Base-by-base conservation (phyloP, 2,797 vertebrate species). In the Syndactyla subalaris region DNA sequence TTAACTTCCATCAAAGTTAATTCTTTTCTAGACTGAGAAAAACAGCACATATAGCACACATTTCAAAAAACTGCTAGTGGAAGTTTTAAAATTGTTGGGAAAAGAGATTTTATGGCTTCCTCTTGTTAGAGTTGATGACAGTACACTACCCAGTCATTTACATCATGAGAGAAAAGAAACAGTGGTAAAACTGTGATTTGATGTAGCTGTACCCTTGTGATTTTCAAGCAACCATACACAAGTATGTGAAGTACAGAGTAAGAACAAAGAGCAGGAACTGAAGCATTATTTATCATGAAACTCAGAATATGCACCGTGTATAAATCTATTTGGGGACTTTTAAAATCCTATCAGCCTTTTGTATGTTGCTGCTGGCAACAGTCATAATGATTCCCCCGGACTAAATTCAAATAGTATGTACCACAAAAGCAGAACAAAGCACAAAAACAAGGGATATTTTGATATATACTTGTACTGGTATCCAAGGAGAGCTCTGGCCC, bases 231-330 rank as follows among this genome's bases (percentile, higher is more conserved):
- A 45, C 63, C 39, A 23, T 17, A 38, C 7, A 58, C 7, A 48
- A 81, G 55, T 73, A 70, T 2, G 0, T 81, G 62, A 95, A 78
- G 39, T 13, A 79, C 21, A 32, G 14, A 8, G 6, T 17, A 27
- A 88, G 70, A 90, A 78, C 29, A 86, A 73, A 88, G 58, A 90
- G n/a, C 61, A 88, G 51, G 43, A 84, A 66, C 19, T 27, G 45
- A 86, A 79, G 17, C 26, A 27, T 57, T 61, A 71, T 51, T 72
- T 72, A 70, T n/a, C n/a, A 29, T 7, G 5, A 79, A 93, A 52
- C 15, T 72, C 81, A 87, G 57, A 82, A 54, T 23, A 85, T 55
- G 36, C 39, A 70, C 7, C 48, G 59, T 1, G 1, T 29, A 67
- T 15, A 93, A 92, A 76, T 46, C 41, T 12, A 23, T 63, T 16